Conservation (phyloP, 2,888 invertebrate species). For the Drosophila merina region DNA sequence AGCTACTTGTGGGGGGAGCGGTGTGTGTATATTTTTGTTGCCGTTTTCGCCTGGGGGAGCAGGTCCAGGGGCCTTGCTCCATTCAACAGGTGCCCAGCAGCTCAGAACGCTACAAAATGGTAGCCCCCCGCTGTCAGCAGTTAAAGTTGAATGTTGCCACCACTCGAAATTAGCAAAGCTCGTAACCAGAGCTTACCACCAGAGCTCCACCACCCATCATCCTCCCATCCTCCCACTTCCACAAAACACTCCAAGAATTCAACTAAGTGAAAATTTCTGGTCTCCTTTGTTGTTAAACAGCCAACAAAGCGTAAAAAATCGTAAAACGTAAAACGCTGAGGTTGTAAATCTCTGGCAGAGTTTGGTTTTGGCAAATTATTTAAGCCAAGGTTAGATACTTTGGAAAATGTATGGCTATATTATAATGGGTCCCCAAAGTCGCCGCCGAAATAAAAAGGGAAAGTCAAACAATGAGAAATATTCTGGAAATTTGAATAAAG, state of each 20-base stretch:
- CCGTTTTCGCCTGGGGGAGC: slow-evolving; percentile 6
- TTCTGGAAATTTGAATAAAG: slow-evolving; percentile 40
- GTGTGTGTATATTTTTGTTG: slow-evolving; percentile 31
- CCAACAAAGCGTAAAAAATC: slow-evolving; percentile 36
- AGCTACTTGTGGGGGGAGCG: background rate
- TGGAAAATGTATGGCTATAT: slow-evolving; percentile 26
- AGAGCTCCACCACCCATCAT: slow-evolving; percentile 3
- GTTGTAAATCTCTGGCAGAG: slow-evolving; percentile 31
- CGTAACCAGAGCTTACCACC: slow-evolving; percentile 30
- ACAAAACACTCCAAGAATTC: slow-evolving; percentile 16
- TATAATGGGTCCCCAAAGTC: slow-evolving; percentile 40
- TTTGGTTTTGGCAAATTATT: slow-evolving; percentile 37
- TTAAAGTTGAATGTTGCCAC: slow-evolving; percentile 34
- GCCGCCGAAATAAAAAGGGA: slow-evolving; percentile 4
- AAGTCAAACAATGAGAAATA: slow-evolving; percentile 32
- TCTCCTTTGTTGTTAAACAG: slow-evolving; percentile 26
- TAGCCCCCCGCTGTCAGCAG: slow-evolving; percentile 17
- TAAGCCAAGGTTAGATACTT: slow-evolving; percentile 26
- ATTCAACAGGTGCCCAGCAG: slow-evolving; percentile 63
- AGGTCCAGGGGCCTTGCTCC: slow-evolving; percentile 1
- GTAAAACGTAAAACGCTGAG: slow-evolving; percentile 32
- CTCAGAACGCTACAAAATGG: slow-evolving; percentile 21
- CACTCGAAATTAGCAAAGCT: slow-evolving; percentile 42
- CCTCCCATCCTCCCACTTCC: too few species aligned
- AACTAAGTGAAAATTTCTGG: slow-evolving; percentile 21